A percentile compares a stretch with the other conserved stretches of the same genome.
Conservation (phyloP, 37 sponge, comb jelly and placozoan species). For the Crambe crambe region DNA sequence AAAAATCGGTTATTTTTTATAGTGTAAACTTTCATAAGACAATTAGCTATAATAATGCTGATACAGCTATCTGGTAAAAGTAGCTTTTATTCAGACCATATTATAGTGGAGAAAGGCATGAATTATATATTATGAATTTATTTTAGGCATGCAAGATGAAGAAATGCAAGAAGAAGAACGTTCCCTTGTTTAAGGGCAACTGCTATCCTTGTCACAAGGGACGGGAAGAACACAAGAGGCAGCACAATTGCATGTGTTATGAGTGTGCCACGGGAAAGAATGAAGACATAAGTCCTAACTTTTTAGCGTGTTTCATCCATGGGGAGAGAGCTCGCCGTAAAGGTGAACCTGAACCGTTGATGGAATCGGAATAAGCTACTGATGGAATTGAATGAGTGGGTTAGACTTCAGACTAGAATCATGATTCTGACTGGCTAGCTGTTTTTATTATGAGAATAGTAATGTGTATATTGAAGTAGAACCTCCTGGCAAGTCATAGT, state of each 20-base stretch:
- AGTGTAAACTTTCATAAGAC: too few species aligned
- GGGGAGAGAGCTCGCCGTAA: neutral
- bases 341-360: neutral
- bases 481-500: too few species aligned
- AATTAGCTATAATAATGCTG: too few species aligned
- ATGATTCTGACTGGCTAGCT: too few species aligned
- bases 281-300: neutral
- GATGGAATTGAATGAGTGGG: too few species aligned
- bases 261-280: neutral
- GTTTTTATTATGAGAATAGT: too few species aligned
- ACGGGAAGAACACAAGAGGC: neutral
- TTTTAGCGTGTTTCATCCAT: neutral
- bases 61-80: too few species aligned
- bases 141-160: neutral
- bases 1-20: too few species aligned
- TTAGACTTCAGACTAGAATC: too few species aligned
- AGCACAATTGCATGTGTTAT: constrained; percentile 3
- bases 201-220: neutral
- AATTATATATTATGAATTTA: neutral
- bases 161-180: neutral
- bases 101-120: too few species aligned
- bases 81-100: too few species aligned
- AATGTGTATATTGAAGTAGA: too few species aligned
- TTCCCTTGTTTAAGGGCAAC: neutral
- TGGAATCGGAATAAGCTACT: neutral